Conservation (phyloP, 2,113 vertebrate genomes). For the Cranoglanis bouderius region DNA sequence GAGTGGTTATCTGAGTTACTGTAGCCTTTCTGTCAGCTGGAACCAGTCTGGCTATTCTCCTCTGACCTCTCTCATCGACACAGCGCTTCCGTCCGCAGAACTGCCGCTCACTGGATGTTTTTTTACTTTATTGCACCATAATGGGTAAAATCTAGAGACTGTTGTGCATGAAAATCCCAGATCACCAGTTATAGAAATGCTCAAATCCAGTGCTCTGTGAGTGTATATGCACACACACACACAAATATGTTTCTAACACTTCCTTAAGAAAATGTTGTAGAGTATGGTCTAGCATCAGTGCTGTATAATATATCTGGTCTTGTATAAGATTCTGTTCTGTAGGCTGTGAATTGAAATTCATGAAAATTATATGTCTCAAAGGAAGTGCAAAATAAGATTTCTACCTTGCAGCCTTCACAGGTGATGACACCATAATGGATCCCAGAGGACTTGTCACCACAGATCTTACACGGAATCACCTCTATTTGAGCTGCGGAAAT, state of each 20-base stretch:
- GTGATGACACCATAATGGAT: conserved; percentile 93
- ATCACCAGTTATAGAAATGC: too few species aligned
- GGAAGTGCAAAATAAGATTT: conserved; percentile 25
- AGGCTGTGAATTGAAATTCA: background rate
- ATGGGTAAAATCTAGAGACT: too few species aligned
- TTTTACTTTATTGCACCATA: too few species aligned
- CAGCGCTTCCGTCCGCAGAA: too few species aligned
- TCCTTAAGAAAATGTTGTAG: background rate
- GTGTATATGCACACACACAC: too few species aligned
- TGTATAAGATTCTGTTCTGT: background rate
- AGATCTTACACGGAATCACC: conserved; percentile 93
- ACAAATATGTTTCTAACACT: background rate
- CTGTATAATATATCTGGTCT: background rate
- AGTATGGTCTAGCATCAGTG: background rate
- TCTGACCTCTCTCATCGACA: too few species aligned
- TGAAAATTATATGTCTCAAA: background rate
- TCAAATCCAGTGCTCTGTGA: too few species aligned
- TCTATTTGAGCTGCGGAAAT: conserved; percentile 84
- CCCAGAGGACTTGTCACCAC: conserved; percentile 91
- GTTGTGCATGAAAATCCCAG: too few species aligned
- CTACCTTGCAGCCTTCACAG: conserved; percentile 81
- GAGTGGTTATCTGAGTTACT: too few species aligned
- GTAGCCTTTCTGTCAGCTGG: too few species aligned
- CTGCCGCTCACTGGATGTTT: too few species aligned
- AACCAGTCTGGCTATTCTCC: too few species aligned